A percentile compares a stretch with the other conserved stretches of the same genome.
Conservation (phyloP, 2,888 invertebrate species). For the Drosophila demipolita region DNA sequence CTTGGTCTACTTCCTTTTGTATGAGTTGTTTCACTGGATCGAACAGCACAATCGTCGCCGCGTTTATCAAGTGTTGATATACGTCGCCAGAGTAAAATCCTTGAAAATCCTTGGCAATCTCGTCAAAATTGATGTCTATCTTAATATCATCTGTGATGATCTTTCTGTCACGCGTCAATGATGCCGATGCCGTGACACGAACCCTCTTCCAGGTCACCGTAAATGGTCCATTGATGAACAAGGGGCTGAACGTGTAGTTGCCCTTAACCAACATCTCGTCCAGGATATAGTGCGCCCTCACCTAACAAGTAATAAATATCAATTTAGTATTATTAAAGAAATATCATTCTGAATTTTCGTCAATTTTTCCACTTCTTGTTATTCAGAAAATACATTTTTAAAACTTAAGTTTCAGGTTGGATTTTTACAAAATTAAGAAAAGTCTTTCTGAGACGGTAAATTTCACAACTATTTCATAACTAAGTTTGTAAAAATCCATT, state of each 20-base stretch:
- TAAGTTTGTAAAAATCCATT: too few species aligned
- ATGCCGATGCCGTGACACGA: conserved; percentile 89
- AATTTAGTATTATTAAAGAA: neutral
- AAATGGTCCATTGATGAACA: conserved; percentile 91
- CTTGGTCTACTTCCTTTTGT: conserved; percentile 91
- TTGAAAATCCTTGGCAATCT: conserved; percentile 92
- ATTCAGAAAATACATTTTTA: too few species aligned
- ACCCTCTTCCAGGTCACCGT: conserved; percentile 91
- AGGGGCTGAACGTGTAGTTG: conserved; percentile 90
- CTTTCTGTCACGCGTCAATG: conserved; percentile 90
- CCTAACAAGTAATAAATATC: conserved; percentile 85
- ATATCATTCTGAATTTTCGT: neutral
- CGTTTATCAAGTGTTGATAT: conserved; percentile 91
- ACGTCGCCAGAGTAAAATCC: conserved; percentile 91
- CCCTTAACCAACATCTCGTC: conserved; percentile 90
- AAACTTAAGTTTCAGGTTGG: neutral
- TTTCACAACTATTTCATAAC: too few species aligned
- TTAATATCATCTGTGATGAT: conserved; percentile 91
- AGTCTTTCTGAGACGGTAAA: too few species aligned
- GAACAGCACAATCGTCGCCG: conserved; percentile 92
- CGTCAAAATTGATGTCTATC: conserved; percentile 91
- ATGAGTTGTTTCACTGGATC: conserved; percentile 95
- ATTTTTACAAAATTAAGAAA: neutral
- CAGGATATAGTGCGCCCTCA: conserved; percentile 90
- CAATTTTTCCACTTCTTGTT: neutral